A percentile compares a stretch with the other conserved stretches of the same genome.
phyloP scores from a whole-genome alignment of 2,797 vertebrate genomes.

The Sebastiscus tertius region DNA sequence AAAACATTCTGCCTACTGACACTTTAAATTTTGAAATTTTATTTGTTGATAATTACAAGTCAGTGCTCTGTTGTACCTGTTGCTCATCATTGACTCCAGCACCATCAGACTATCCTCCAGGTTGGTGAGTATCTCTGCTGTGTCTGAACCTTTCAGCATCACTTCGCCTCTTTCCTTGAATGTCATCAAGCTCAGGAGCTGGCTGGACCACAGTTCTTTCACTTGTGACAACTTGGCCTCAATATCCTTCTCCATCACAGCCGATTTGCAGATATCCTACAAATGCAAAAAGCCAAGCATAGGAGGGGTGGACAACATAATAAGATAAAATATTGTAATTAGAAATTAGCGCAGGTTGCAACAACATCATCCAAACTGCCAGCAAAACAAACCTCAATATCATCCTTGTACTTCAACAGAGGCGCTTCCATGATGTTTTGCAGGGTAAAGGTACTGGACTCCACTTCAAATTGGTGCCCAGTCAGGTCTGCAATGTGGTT shows the following conservation, averaged over 20 bases:
- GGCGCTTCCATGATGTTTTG: constrained; percentile 91
- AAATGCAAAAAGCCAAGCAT: background rate
- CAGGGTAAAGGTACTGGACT: constrained; percentile 84
- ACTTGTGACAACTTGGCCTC: constrained; percentile 92
- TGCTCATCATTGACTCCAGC: constrained; percentile 89
- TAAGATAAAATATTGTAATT: background rate
- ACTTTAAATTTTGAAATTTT: background rate
- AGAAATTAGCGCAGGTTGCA: background rate
- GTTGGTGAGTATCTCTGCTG: constrained; percentile 84
- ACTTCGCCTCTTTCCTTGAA: constrained; percentile 93
- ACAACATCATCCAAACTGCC: background rate
- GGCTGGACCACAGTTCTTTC: constrained; percentile 87
- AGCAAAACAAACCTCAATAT: constrained; percentile 86
- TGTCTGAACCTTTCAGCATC: constrained; percentile 87
- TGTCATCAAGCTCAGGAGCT: constrained; percentile 82
- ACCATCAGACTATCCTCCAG: constrained; percentile 94
- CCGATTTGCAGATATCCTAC: constrained; percentile 91
- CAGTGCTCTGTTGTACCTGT: constrained; percentile 80
- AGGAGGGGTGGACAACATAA: background rate
- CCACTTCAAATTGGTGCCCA: constrained; percentile 84
- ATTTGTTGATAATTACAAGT: background rate
- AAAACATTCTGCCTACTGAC: too few relatives aligned
- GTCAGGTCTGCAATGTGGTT: constrained; percentile 84
- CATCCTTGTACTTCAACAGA: constrained; percentile 89
- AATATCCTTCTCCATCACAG: constrained; percentile 92